A percentile compares a stretch with the other conserved stretches of the same genome.
phyloP scores from a whole-genome alignment of 1,140 invertebrate genomes.

The Geopemphigus sp. region DNA sequence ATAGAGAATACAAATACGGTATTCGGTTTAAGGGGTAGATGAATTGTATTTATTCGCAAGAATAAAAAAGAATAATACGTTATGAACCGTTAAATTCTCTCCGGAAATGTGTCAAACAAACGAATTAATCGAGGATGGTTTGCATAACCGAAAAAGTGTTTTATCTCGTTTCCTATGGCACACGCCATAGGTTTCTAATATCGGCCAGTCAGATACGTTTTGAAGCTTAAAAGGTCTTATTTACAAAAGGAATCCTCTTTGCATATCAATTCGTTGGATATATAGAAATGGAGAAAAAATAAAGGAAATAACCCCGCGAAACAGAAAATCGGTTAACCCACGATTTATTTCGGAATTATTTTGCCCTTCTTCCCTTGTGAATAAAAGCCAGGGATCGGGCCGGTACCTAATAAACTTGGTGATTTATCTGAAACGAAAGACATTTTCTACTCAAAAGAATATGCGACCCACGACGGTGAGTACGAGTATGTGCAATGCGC shows the following conservation, averaged over 20 bases:
- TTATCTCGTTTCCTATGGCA: not conserved
- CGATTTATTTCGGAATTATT: constrained; percentile 48
- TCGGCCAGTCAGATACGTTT: constrained; percentile 24
- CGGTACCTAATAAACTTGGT: constrained; percentile 34
- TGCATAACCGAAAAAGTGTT: constrained; percentile 44
- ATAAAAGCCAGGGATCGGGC: not conserved
- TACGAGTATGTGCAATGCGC: too few relatives aligned
- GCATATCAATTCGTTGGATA: constrained; percentile 36
- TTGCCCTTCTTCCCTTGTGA: constrained; percentile 6
- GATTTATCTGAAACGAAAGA: constrained; percentile 20
- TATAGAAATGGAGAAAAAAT: not conserved
- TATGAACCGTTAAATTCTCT: constrained; percentile 13
- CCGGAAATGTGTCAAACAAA: constrained; percentile 31
- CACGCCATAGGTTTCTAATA: constrained; percentile 38
- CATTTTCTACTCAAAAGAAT: constrained; percentile 21
- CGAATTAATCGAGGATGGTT: constrained; percentile 37
- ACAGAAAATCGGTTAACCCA: constrained; percentile 34
- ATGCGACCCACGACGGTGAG: not conserved
- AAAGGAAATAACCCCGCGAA: not conserved
- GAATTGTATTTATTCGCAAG: not conserved
- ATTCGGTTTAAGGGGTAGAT: too few relatives aligned
- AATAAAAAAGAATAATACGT: constrained; percentile 12
- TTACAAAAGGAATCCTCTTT: constrained; percentile 47
- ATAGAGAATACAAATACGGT: too few relatives aligned
- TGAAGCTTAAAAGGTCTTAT: constrained; percentile 42